These are phyloP conservation scores for Capromys pilorides DNA, from an alignment of 2,797 vertebrate species.

Conservation along the genomic window DNA sequence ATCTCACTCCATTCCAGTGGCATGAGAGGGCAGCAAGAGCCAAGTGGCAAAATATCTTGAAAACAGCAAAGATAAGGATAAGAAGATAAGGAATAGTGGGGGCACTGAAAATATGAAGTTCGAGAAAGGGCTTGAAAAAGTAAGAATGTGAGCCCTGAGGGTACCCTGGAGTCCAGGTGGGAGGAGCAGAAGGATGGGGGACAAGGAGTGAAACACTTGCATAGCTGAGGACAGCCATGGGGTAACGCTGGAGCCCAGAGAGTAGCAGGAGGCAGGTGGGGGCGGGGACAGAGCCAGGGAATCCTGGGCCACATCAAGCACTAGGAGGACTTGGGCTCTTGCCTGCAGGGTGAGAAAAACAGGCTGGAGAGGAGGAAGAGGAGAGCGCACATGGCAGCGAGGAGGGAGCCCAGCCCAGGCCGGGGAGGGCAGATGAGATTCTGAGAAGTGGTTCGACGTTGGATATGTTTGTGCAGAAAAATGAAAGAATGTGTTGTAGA, in stretches of 20 bases:
- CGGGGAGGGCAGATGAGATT: accelerated
- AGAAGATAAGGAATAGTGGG: not conserved
- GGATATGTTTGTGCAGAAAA: not conserved
- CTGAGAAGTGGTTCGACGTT: too few species aligned
- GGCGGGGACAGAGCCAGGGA: not conserved
- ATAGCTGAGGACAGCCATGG: not conserved
- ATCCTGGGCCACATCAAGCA: not conserved
- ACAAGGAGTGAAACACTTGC: too few species aligned
- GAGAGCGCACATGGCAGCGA: not conserved
- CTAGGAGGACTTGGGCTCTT: not conserved
- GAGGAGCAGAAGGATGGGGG: not conserved
- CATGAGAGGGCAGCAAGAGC: not conserved
- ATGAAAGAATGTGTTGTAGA: not conserved
- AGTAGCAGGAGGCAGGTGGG: not conserved
- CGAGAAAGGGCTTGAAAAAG: not conserved
- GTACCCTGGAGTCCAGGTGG: not conserved
- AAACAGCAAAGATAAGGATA: not conserved
- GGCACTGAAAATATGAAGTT: not conserved
- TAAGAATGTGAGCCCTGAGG: not conserved
- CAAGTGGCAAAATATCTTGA: not conserved
- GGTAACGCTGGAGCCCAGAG: not conserved
- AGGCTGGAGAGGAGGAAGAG: not conserved
- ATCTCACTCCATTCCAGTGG: not conserved
- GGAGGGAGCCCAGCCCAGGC: not conserved
- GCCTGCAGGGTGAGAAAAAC: not conserved